Conservation (phyloP, 1,140 invertebrate species). For the Trissolcus basalis region DNA sequence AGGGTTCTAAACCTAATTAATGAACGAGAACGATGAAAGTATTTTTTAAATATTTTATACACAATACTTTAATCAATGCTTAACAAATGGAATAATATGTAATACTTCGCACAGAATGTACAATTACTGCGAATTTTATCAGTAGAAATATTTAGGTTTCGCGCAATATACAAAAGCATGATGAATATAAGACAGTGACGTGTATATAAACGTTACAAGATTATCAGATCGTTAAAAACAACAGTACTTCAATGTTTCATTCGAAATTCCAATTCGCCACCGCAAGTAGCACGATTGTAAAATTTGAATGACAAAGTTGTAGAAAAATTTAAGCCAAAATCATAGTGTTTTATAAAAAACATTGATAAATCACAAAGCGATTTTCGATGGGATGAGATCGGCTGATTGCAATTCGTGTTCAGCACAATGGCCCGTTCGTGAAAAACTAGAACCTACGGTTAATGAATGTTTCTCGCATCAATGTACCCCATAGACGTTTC, state of each 20-base stretch:
- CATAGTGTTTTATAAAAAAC: too few species aligned
- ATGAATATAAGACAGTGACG: slow-evolving; percentile 63
- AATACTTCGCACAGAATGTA: slow-evolving; percentile 71
- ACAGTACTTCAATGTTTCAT: slow-evolving; percentile 45
- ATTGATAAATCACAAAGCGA: slow-evolving; percentile 1
- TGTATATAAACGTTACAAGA: slow-evolving; percentile 61
- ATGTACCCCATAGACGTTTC: background rate
- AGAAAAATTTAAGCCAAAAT: too few species aligned
- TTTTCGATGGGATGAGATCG: slow-evolving; percentile 52
- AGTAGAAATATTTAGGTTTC: slow-evolving; percentile 61
- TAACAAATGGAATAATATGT: slow-evolving; percentile 74
- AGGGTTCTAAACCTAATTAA: background rate
- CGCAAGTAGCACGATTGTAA: too few species aligned
- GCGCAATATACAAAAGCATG: slow-evolving; percentile 65
- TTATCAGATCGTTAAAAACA: slow-evolving; percentile 66
- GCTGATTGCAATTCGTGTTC: slow-evolving; percentile 57
- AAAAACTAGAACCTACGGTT: slow-evolving; percentile 17
- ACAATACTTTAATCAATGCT: slow-evolving; percentile 73
- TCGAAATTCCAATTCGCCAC: too few species aligned
- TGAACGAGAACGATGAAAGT: background rate
- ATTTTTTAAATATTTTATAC: slow-evolving; percentile 60
- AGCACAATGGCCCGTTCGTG: slow-evolving; percentile 32
- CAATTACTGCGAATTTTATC: slow-evolving; percentile 65
- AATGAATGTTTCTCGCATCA: too few species aligned
- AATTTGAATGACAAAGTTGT: too few species aligned